Conservation (phyloP, 2,113 vertebrate species). For the Ahaetulla prasina region DNA sequence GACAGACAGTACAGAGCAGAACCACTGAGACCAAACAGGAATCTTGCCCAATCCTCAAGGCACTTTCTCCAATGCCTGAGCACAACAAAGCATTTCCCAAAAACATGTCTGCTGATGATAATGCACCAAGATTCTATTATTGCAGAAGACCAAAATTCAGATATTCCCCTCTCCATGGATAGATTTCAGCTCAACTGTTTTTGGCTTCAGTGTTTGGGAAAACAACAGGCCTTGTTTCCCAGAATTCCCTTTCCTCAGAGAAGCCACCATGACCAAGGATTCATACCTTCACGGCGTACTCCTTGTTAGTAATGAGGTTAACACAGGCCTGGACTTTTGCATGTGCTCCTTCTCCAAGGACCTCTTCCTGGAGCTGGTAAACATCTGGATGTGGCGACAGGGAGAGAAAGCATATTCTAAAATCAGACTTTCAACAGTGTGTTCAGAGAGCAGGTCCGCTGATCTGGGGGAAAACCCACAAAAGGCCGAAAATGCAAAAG, state of each 20-base stretch:
- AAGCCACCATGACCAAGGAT: background rate
- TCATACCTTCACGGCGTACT: conserved; percentile 94
- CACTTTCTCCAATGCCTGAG: background rate
- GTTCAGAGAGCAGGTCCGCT: background rate
- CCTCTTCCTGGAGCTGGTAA: conserved; percentile 92
- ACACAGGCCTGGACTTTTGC: conserved; percentile 92
- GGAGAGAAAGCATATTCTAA: background rate
- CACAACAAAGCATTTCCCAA: background rate
- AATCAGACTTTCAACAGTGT: background rate
- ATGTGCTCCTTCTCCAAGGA: conserved; percentile 92
- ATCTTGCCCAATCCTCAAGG: no score
- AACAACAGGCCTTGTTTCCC: background rate
- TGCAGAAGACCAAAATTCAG: background rate
- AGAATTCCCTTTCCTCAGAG: no score
- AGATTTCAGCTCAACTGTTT: background rate
- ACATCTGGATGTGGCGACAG: conserved; percentile 74
- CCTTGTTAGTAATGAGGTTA: conserved; percentile 95
- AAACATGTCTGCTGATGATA: no score
- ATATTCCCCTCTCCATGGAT: background rate
- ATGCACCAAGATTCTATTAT: background rate
- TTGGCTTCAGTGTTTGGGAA: background rate
- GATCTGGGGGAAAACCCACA: background rate
- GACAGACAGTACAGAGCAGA: background rate
- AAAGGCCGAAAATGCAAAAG: background rate
- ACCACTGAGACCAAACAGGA: background rate